phyloP scores from a whole-genome alignment of 2,113 vertebrate species.

The Ondatra zibethicus region DNA sequence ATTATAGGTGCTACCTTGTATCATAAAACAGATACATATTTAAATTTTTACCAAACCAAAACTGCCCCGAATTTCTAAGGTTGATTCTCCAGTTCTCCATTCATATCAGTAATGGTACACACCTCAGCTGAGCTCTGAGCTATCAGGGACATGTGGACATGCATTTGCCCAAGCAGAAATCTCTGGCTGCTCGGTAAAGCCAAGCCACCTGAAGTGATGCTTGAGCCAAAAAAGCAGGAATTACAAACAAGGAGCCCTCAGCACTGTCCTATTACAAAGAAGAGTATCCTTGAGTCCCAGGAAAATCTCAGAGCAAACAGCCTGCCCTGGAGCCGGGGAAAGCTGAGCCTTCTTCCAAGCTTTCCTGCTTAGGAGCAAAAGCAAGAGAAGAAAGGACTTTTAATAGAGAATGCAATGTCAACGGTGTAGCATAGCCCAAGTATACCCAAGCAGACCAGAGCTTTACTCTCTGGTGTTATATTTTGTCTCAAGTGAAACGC shows the following conservation, averaged over 20 bases:
- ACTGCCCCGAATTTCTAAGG: neutral
- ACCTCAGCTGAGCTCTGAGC: slow-evolving; percentile 11
- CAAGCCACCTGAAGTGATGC: slow-evolving; percentile 27
- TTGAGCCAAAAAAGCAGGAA: neutral
- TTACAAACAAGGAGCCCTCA: neutral
- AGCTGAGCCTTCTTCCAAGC: neutral
- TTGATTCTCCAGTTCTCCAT: neutral
- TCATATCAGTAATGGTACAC: neutral
- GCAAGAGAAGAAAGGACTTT: slow-evolving; percentile 26
- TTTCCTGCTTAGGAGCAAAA: slow-evolving; percentile 1
- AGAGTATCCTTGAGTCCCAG: neutral
- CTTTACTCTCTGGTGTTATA: neutral
- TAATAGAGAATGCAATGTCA: slow-evolving; percentile 27
- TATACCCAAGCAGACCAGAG: neutral
- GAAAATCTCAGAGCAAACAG: neutral
- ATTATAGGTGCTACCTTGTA: neutral
- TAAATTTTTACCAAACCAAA: neutral
- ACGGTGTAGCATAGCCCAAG: neutral
- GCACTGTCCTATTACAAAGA: neutral
- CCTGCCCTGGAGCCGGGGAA: neutral
- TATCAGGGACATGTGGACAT: neutral
- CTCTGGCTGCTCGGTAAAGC: slow-evolving; percentile 1
- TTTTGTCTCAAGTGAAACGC: neutral
- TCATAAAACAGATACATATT: neutral
- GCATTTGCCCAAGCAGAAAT: neutral